Percentiles rank a stretch among this genome's conserved stretches.
phyloP scores from a whole-genome alignment of 2,888 invertebrate species.

The Anoplius nigerrimus region DNA sequence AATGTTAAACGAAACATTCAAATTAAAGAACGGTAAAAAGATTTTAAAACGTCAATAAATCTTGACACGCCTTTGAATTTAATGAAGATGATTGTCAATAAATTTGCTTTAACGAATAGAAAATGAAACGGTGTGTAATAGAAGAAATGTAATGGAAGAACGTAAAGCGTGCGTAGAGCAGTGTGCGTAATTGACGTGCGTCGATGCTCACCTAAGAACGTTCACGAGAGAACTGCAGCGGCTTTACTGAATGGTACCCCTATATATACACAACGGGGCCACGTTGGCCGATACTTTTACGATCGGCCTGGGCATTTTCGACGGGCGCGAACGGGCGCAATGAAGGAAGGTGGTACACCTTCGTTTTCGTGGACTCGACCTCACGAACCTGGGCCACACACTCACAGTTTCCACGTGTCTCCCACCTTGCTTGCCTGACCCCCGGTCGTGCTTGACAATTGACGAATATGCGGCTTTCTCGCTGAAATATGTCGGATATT shows the following conservation, averaged over 20 bases:
- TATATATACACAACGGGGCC: constrained; percentile 72
- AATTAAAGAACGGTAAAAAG: no score
- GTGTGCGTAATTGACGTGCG: neutral
- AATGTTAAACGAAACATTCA: no score
- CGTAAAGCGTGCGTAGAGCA: neutral
- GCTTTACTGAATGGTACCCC: constrained; percentile 61
- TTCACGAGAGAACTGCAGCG: constrained; percentile 69
- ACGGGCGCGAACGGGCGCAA: constrained; percentile 14
- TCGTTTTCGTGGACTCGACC: constrained; percentile 29
- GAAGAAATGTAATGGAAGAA: neutral
- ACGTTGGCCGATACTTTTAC: constrained; percentile 60
- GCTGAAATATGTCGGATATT: constrained; percentile 1
- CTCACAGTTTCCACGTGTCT: no score
- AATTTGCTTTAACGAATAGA: no score
- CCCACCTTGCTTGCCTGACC: no score
- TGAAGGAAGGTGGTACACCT: constrained; percentile 19
- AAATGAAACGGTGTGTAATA: neutral
- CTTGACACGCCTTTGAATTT: no score
- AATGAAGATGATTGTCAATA: no score
- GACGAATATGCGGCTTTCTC: neutral
- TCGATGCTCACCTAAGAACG: constrained; percentile 68
- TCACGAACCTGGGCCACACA: no score
- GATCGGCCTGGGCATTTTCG: constrained; percentile 53
- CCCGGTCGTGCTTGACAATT: neutral
- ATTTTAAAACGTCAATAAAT: no score